Percentiles rank a stretch among this genome's conserved stretches.
These are phyloP conservation scores for Tachystola acroxantha DNA, from an alignment of 2,888 invertebrate species.

Conservation along the genomic window DNA sequence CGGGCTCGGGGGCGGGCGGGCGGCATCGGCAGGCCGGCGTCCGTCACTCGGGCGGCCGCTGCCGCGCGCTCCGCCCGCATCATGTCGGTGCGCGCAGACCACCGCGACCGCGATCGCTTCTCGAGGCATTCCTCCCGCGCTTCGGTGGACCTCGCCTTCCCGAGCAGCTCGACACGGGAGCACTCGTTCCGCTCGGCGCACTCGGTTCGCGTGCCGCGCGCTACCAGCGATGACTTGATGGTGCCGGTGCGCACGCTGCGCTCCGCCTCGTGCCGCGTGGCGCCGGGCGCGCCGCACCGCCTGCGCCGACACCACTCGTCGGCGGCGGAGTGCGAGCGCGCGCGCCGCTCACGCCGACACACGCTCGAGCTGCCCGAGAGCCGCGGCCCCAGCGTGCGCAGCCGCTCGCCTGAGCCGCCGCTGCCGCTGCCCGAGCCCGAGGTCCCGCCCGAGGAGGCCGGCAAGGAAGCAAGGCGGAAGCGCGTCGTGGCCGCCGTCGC, in stretches of 20 bases:
- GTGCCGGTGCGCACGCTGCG: constrained; percentile 69
- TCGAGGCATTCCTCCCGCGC: constrained; percentile 73
- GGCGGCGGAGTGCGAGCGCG: constrained; percentile 69
- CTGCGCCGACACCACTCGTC: constrained; percentile 71
- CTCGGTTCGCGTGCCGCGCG: constrained; percentile 66
- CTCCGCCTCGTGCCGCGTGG: constrained; percentile 67
- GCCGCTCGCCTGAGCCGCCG: constrained; percentile 63
- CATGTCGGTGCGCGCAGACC: constrained; percentile 72
- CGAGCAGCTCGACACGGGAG: constrained; percentile 60
- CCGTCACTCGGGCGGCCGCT: constrained; percentile 72
- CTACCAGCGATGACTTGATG: constrained; percentile 69
- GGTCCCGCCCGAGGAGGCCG: constrained; percentile 72
- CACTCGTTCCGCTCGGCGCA: constrained; percentile 71
- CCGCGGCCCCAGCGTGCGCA: constrained; percentile 66
- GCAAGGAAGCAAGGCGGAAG: constrained; percentile 82
- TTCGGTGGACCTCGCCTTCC: constrained; percentile 66
- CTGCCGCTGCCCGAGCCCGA: constrained; percentile 57
- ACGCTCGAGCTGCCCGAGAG: constrained; percentile 65
- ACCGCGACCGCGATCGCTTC: constrained; percentile 69
- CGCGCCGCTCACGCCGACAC: constrained; percentile 64
- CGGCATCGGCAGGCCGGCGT: constrained; percentile 55
- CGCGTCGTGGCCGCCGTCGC: constrained; percentile 84
- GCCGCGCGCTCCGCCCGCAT: constrained; percentile 71
- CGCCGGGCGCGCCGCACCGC: constrained; percentile 66
- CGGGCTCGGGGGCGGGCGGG: constrained; percentile 18